These are phyloP conservation scores for Alviniconcha strummeri DNA, from an alignment of 2,888 invertebrate genomes.

Conservation along the genomic window DNA sequence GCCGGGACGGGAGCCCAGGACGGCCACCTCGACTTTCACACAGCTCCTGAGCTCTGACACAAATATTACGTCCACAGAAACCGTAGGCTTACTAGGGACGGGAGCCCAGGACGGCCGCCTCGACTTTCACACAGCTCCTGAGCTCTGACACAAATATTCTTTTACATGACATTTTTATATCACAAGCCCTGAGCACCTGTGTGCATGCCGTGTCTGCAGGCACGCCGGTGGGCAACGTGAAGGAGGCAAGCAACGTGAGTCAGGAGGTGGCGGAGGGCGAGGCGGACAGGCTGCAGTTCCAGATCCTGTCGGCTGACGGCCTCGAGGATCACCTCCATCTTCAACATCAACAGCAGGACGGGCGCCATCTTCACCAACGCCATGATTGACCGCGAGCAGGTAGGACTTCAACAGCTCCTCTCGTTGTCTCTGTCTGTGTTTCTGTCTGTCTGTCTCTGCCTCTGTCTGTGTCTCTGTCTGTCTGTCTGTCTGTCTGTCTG, in stretches of 20 bases:
- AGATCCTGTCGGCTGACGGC: conserved; percentile 38
- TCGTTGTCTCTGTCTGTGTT: neutral
- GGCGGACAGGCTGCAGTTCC: conserved; percentile 29
- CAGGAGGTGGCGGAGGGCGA: conserved; percentile 13
- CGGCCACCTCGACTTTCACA: too few species aligned
- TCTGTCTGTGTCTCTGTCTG: neutral
- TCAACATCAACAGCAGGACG: conserved; percentile 40
- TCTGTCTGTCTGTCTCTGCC: neutral
- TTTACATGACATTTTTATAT: too few species aligned
- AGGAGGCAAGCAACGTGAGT: conserved; percentile 34
- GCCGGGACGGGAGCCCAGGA: too few species aligned
- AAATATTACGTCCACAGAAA: too few species aligned
- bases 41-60: too few species aligned
- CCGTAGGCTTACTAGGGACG: too few species aligned
- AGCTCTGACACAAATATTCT: too few species aligned
- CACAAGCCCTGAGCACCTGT: too few species aligned
- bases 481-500: neutral
- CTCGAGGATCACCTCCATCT: conserved; percentile 36
- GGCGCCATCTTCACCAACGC: conserved; percentile 40
- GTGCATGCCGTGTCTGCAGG: neutral
- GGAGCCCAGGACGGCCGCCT: too few species aligned
- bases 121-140: too few species aligned
- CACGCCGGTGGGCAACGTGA: conserved; percentile 40
- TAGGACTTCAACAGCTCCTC: neutral
- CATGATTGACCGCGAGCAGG: conserved; percentile 43